Evolutionary conservation across 2,113 vertebrate species (phyloP).

Genomic region (Andinoacara biseriatus): DNA sequence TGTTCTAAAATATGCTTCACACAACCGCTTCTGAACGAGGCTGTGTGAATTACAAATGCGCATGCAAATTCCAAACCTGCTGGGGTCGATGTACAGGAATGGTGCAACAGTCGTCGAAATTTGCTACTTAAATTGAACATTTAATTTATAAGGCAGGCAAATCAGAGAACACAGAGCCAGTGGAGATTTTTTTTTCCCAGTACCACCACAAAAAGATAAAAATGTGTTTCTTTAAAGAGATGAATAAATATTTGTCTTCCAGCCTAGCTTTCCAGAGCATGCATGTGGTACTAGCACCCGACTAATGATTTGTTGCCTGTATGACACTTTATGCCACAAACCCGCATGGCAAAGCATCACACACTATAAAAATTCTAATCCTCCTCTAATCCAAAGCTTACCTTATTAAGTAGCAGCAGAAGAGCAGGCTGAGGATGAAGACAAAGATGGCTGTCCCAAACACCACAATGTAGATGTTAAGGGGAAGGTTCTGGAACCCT

Average conservation of each 20-base stretch:
- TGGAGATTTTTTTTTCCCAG: not conserved
- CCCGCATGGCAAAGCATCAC: not conserved
- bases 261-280: not conserved
- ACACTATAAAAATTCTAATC: not conserved
- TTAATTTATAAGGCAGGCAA: not conserved
- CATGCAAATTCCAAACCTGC: not conserved
- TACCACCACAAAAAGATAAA: not conserved
- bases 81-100: not conserved
- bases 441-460: slow-evolving; percentile 98
- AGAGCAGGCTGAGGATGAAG: slow-evolving; percentile 99
- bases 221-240: not conserved
- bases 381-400: slow-evolving; percentile 70
- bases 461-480: slow-evolving; percentile 99
- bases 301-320: slow-evolving; percentile 10
- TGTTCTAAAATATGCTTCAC: not conserved
- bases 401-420: slow-evolving; percentile 99
- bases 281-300: not conserved
- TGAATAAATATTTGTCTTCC: not conserved
- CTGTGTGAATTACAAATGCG: not conserved
- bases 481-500: slow-evolving; percentile 98
- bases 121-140: not conserved
- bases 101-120: not conserved
- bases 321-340: slow-evolving; percentile 41
- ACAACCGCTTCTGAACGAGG: not conserved
- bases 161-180: not conserved